Evolutionary conservation across 2,797 vertebrate genomes (phyloP), one percentile per base, ranked within the genome.

Genomic region (Poecilia gillii): DNA sequence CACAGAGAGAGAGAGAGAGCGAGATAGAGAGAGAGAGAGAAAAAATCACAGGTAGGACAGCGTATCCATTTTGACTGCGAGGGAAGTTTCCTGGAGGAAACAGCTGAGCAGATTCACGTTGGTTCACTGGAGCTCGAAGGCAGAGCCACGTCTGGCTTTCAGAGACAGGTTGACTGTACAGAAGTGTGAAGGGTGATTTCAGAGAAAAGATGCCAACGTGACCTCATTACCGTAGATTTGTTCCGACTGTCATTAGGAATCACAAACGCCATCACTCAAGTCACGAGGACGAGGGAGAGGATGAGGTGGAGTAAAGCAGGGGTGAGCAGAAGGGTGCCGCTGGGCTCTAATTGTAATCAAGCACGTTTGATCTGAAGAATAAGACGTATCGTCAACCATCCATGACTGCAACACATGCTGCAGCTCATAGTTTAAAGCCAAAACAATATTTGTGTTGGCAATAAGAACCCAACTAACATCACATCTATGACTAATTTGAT

Each of bases 161-260:
- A 75, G 82, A 86, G 82, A 83, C 83, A 85, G 84, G 79, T 81
- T 90, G 87, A 87, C 66, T 84, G 88, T 79, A 83, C 49, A n/a
- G 82, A 87, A 82, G 88, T 93, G 93, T 94, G 94, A 95, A 95
- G 93, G 92, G 89, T 93, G 90, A 95, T 91, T 93, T 92, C 73
- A 88, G 89, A 82, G 81, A 88, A 85, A 80, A 74, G 78, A 77
- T 93, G 94, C 93, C 96, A 97, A 96, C 96, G 97, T 98, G 97
- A 98, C 97, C 97, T 98, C 96, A 97, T 99, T 97, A 98, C 94
- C 93, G 93, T 84, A 96, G 96, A 98, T 99, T 97, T 97, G 98
- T 98, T 98, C 97, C 96, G 96, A 96, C 95, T 98, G 98, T 98
- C 98, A 98, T 97, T 96, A 97, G 95, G 96, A 96, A 97, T 98